Conservation (phyloP, 1,140 invertebrate genomes). For the Cydia amplana region DNA sequence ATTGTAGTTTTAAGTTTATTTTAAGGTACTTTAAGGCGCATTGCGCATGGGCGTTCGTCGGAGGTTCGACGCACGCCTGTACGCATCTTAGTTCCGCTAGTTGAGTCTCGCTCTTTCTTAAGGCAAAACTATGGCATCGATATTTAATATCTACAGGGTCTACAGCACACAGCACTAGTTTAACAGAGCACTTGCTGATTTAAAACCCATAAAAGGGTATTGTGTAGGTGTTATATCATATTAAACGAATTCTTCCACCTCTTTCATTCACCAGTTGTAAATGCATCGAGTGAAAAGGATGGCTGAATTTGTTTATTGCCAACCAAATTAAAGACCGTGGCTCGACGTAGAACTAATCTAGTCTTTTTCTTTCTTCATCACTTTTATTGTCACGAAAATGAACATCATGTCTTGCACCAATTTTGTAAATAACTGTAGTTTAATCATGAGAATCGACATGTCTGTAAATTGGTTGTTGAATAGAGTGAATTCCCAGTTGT, state of each 20-base stretch:
- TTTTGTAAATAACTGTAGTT: slow-evolving; percentile 41
- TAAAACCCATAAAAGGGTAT: background rate
- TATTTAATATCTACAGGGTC: slow-evolving; percentile 7
- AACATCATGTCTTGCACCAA: slow-evolving; percentile 11
- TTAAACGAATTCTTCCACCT: background rate
- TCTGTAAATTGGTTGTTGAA: slow-evolving; percentile 26
- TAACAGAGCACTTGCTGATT: background rate
- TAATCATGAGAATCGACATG: slow-evolving; percentile 8
- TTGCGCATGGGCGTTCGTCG: slow-evolving; percentile 61
- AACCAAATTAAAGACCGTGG: slow-evolving; percentile 45
- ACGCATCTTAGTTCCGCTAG: slow-evolving; percentile 66
- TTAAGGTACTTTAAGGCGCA: slow-evolving; percentile 46
- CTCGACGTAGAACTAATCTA: slow-evolving; percentile 75
- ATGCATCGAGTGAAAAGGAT: background rate
- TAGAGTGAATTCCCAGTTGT: slow-evolving; percentile 10
- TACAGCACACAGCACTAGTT: slow-evolving; percentile 8
- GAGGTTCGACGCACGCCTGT: slow-evolving; percentile 58
- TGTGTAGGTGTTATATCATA: background rate
- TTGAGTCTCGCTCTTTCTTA: slow-evolving; percentile 56
- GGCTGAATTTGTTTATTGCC: background rate
- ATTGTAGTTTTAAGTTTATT: slow-evolving; percentile 47
- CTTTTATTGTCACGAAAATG: slow-evolving; percentile 28
- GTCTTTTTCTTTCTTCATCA: slow-evolving; percentile 55
- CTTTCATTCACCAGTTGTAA: background rate
- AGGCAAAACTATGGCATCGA: background rate